Base-by-base conservation (phyloP, 2,888 invertebrate species). In the Psylliodes chrysocephalus region DNA sequence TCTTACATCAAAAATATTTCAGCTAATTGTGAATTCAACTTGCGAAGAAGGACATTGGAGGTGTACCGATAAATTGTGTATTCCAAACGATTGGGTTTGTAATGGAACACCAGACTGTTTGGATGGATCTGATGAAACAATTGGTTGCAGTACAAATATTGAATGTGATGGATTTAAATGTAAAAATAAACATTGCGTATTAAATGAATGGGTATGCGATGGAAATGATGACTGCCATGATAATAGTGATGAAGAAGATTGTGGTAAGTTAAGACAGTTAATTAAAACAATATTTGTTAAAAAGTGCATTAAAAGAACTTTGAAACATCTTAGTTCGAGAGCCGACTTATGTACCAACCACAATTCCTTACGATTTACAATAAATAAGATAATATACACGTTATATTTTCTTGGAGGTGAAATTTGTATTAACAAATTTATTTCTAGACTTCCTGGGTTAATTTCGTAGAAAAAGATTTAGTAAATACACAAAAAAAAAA, bases 161-260 rank as follows among this genome's bases (percentile, higher is more conserved):
- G 81, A 80, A 0, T 91, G 91, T 77, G 82, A 75, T 55, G 89
- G 87, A 0, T 92, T 90, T 77, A 79, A 82, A 15, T 93, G 93
- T 71, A 79, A 78, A 8, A 86, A 86, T 71, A 83, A 84, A 6
- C 82, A 83, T 44, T 89, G 88, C 70, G 77, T 88, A 44, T 83
- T 84, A 6, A 79, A 82, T 1, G 79, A 81, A 68, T 86, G 86
- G 85, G 76, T 82, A 19, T 89, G 89, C 71, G 87, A 87, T 77
- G 86, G 85, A 1, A 66, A 74, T n/a, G 79, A 84, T 66, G 88
- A 89, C 71, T 89, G 89, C 67, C 79, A 82, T 2, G 88, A 89
- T 80, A 82, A 82, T 46, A 85, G 85, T 64, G 87, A 87, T 77
- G 87, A 87, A 71, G 68, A 75, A 4, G 79, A 84, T 69, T 87